These are phyloP conservation scores for Microdon myrmicae DNA, from an alignment of 2,888 invertebrate species.

Conservation along the genomic window DNA sequence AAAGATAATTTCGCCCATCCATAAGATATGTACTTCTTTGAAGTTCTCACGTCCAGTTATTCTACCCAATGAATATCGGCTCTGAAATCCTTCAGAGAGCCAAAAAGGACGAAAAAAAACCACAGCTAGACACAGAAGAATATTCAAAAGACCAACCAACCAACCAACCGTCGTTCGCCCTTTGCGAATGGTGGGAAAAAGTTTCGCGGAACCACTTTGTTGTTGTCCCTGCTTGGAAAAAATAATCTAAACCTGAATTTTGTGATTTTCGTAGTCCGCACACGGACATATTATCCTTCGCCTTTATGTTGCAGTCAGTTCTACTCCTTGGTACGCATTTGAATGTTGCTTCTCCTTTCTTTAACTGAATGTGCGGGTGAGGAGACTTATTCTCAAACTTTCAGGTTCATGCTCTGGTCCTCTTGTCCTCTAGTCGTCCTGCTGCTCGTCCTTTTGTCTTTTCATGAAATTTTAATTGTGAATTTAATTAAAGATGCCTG, in stretches of 20 bases:
- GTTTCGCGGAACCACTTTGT: constrained; percentile 28
- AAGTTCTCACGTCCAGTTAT: constrained; percentile 16
- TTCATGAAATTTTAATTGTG: constrained; percentile 60
- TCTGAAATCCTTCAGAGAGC: constrained; percentile 32
- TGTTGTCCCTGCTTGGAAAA: constrained; percentile 15
- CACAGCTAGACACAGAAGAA: constrained; percentile 8
- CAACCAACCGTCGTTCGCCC: constrained; percentile 6
- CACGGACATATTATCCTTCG: constrained; percentile 31
- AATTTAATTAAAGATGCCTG: constrained; percentile 62
- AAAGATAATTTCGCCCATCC: constrained; percentile 12
- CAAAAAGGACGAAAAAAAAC: constrained; percentile 24
- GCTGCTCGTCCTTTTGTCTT: constrained; percentile 42
- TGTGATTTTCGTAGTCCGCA: constrained; percentile 34
- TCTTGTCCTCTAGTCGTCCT: constrained; percentile 4
- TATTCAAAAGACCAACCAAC: constrained; percentile 8
- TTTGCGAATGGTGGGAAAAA: constrained; percentile 26
- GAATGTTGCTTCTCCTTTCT: constrained; percentile 31
- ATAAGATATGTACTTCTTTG: constrained; percentile 33
- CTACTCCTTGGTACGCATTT: constrained; percentile 9
- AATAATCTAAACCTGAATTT: constrained; percentile 32
- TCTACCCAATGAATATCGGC: constrained; percentile 20
- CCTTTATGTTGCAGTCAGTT: neutral
- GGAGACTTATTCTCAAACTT: constrained; percentile 26
- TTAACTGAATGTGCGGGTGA: constrained; percentile 19
- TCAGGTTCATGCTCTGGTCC: constrained; percentile 4